These are phyloP conservation scores for Hemaris fuciformis DNA, from an alignment of 2,888 invertebrate genomes.

Conservation along the genomic window DNA sequence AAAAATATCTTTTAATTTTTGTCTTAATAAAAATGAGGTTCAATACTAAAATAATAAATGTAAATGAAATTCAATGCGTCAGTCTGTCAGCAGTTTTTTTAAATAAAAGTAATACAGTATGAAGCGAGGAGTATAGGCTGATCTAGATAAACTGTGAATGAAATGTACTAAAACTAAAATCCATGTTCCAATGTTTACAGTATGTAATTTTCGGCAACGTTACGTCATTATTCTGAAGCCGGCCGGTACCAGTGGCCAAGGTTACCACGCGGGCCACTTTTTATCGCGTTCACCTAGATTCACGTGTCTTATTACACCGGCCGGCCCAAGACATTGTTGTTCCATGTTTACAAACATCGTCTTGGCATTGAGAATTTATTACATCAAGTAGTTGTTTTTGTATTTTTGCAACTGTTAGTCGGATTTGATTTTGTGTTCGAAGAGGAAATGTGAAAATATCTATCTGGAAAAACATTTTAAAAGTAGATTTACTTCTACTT, in stretches of 20 bases:
- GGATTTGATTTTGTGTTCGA: too few species aligned
- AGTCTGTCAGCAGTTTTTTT: too few species aligned
- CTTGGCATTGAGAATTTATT: background rate
- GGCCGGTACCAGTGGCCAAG: background rate
- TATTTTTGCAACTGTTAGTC: background rate
- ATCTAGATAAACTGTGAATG: background rate
- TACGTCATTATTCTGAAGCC: background rate
- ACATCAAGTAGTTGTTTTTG: background rate
- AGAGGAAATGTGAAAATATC: too few species aligned
- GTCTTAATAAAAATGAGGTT: too few species aligned
- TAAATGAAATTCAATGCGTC: too few species aligned
- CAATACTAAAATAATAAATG: too few species aligned
- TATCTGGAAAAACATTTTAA: too few species aligned
- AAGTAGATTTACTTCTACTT: too few species aligned
- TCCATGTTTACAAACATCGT: background rate
- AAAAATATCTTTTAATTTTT: too few species aligned
- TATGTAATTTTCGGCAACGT: background rate
- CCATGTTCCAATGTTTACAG: background rate
- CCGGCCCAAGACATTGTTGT: background rate
- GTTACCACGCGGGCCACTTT: background rate
- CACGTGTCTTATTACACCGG: background rate
- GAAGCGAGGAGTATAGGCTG: background rate
- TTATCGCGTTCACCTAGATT: conserved; percentile 6
- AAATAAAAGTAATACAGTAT: background rate
- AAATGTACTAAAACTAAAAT: background rate